phyloP scores from a whole-genome alignment of 2,888 invertebrate species.

The Argynnis bischoffii region DNA sequence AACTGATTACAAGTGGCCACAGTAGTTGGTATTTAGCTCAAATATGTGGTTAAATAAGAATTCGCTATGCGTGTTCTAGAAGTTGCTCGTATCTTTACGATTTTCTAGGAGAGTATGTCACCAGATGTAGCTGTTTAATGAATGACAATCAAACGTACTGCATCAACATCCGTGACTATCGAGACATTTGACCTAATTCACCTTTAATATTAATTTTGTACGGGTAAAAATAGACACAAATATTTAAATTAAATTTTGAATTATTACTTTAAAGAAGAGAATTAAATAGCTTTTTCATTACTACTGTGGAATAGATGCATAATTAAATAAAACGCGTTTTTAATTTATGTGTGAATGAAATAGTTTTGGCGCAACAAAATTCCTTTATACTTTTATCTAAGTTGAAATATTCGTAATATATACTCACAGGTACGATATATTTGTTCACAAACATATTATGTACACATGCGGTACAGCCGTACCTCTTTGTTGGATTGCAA shows the following conservation, averaged over 20 bases:
- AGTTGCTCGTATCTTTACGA: conserved; percentile 10
- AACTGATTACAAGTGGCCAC: background rate
- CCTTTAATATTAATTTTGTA: too few relatives aligned
- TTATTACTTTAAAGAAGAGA: too few relatives aligned
- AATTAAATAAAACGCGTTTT: background rate
- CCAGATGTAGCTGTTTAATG: conserved; percentile 9
- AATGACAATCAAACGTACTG: background rate
- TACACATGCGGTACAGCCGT: too few relatives aligned
- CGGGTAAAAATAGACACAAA: too few relatives aligned
- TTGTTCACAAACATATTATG: background rate
- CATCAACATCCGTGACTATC: background rate
- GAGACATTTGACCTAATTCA: background rate
- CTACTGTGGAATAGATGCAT: background rate
- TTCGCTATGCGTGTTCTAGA: conserved; percentile 16
- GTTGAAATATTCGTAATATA: background rate
- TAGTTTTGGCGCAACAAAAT: conserved; percentile 4
- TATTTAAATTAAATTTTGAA: too few relatives aligned
- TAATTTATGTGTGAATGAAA: conserved; percentile 7
- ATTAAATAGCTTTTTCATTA: too few relatives aligned
- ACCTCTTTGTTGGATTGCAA: too few relatives aligned
- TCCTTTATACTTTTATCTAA: background rate
- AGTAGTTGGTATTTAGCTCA: conserved; percentile 12
- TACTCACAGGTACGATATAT: background rate
- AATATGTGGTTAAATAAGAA: conserved; percentile 12
- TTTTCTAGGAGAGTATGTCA: conserved; percentile 18